Base-by-base conservation (phyloP, 2,113 vertebrate species). In the Urocynchramus pylzowi region DNA sequence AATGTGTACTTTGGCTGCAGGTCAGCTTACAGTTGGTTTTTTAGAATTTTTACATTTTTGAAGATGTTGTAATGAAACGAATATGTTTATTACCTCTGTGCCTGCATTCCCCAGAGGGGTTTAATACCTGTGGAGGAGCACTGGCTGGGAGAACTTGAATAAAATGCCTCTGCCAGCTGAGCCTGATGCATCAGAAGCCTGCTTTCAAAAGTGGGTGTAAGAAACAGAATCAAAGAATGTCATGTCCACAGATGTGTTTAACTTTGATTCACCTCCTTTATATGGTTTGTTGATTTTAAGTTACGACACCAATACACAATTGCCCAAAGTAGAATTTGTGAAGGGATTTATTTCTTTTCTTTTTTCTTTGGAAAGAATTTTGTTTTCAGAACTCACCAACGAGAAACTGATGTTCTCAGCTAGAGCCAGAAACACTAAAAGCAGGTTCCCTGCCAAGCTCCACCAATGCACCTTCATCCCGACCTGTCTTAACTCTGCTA, bases 1-100 rank as follows among this genome's bases (percentile, higher is more conserved):
- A 98, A 98, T 98, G 98, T 98, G 97, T 98, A 98, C 98, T 98
- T 98, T 98, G 98, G 98, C 98, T 97, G 96, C 97, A 98, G 98
- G 98, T 98, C 98, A 98, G 97, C 87, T 98, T 98, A 98, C 98
- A 98, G 97, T 97, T 82, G 97, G 97, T 97, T 95, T 93, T 96
- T 96, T 89, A 93, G 93, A 95, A 98, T 97, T 97, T 97, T 97
- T 96, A 97, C 96, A 98, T 98, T 98, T 98, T 97, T 98, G 97
- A 97, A 84, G 89, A 97, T 96, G 96, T 94, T 95, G 97, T 97
- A 95, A 97, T 97, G 94, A 95, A 97, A 97, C 39, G 79, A 97
- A 97, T 97, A 98, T 68, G 96, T 98, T 98, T 98, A 97, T 98
- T 98, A 97, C 97, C 97, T 98, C 87, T 92, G 89, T 89, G 95